A percentile compares a stretch with the other conserved stretches of the same genome.
These are phyloP conservation scores for Metopolophium dirhodum DNA, from an alignment of 1,140 invertebrate genomes.

Conservation along the genomic window DNA sequence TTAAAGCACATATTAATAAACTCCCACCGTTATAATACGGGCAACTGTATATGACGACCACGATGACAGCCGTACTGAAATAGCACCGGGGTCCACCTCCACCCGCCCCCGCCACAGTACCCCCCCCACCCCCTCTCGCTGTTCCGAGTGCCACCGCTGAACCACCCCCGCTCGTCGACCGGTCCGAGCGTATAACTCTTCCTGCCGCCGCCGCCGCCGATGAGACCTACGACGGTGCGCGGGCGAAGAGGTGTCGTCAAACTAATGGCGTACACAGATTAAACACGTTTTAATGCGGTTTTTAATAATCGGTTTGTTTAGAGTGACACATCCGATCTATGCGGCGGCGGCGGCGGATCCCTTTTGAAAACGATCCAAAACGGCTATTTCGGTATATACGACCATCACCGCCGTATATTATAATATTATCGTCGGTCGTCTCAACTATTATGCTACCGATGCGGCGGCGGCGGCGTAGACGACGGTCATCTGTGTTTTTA, in stretches of 20 bases:
- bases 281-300: slow-evolving; percentile 57
- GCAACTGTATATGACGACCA: slow-evolving; percentile 50
- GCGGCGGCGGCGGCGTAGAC: neutral
- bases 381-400: slow-evolving; percentile 52
- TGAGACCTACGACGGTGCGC: neutral
- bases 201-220: neutral
- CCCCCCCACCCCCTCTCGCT: neutral
- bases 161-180: slow-evolving; percentile 1
- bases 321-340: slow-evolving; percentile 56
- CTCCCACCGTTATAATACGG: slow-evolving; percentile 49
- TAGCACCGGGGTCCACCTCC: slow-evolving; percentile 21
- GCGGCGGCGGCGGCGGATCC: slow-evolving; percentile 55
- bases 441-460: neutral
- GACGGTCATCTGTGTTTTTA: slow-evolving; percentile 14
- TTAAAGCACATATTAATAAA: slow-evolving; percentile 54
- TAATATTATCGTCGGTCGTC: slow-evolving; percentile 23
- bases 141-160: no score
- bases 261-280: slow-evolving; percentile 57
- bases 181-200: slow-evolving; percentile 13
- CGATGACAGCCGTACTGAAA: slow-evolving; percentile 57
- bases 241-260: slow-evolving; percentile 52
- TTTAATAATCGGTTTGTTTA: slow-evolving; percentile 58
- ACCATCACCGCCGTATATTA: slow-evolving; percentile 15
- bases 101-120: neutral
- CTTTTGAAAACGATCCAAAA: slow-evolving; percentile 57